Percentiles rank a stretch among this genome's conserved stretches.
Conservation (phyloP, 2,113 vertebrate species). For the Typhlomys cinereus region DNA sequence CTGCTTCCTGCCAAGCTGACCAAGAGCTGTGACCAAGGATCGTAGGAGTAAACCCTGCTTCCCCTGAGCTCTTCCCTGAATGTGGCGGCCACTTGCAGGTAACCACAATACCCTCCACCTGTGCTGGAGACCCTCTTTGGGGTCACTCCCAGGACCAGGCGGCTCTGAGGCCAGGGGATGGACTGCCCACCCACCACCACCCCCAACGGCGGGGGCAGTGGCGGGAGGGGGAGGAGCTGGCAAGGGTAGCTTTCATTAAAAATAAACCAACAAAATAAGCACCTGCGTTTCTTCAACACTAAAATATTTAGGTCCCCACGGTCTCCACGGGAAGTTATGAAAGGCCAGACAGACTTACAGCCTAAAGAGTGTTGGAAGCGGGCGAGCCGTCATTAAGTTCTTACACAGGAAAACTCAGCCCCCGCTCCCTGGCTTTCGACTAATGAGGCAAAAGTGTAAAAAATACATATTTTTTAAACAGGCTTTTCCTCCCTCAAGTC, state of each 20-base stretch:
- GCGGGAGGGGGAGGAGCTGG: not conserved
- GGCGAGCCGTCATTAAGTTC: conserved; percentile 82
- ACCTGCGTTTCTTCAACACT: conserved; percentile 65
- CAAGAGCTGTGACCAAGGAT: too few species aligned
- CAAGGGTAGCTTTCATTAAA: not conserved
- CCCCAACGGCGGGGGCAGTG: accelerated
- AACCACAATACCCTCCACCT: not conserved
- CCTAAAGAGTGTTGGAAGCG: conserved; percentile 70
- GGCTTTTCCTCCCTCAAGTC: conserved; percentile 92
- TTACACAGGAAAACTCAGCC: conserved; percentile 91
- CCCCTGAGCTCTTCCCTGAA: too few species aligned
- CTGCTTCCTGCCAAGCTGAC: too few species aligned
- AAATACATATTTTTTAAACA: conserved; percentile 77
- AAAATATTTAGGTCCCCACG: conserved; percentile 80
- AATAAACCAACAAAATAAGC: conserved; percentile 4
- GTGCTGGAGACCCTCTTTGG: not conserved
- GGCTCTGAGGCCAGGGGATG: not conserved
- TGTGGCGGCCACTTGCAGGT: too few species aligned
- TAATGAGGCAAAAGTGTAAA: conserved; percentile 87
- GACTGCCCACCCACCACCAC: not conserved
- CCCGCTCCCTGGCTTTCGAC: conserved; percentile 88
- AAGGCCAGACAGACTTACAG: conserved; percentile 80
- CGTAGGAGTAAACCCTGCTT: too few species aligned
- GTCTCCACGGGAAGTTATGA: conserved; percentile 59
- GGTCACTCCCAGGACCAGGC: not conserved